Base-by-base conservation (phyloP, 2,888 invertebrate species). In the Endomychus coccineus region DNA sequence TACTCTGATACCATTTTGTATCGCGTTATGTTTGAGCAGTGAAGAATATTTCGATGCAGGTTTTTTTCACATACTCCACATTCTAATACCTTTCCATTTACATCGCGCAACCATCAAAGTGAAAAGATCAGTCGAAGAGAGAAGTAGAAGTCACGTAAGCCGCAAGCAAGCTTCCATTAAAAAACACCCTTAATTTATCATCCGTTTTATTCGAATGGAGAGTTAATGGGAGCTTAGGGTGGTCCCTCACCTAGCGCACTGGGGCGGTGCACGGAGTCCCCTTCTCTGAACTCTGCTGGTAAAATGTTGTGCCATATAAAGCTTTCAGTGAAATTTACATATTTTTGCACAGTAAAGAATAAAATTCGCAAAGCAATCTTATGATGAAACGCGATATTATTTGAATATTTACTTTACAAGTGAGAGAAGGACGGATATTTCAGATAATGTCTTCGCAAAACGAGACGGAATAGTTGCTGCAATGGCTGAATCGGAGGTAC, bases 281-380 rank as follows among this genome's bases (percentile, higher is more conserved):
- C 23, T 16, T 35, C 27, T 28, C 13, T 10, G 15, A 11, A 32
- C 27, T 24, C 33, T 17, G 28, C 33, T 19, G 17, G 14, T 32
- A 35, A 42, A 40, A 36, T 43, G 42, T 43, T 42, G 34, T 52
- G 50, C 48, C 54, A 52, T 45, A 36, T 42, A 51, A 50, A 54
- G 52, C 56, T 51, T 55, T 55, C 56, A 56, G 55, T 51, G 48
- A 44, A 53, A 60, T 64, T 58, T 62, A 55, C 62, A 62, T 64
- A 62, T 62, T 64, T 64, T 62, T 60, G 55, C 61, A 59, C 59
- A 39, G 49, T 51, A 56, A 58, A 60, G 60, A 54, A 56, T 53
- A 54, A 51, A 56, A 59, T 51, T 48, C 54, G 54, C 55, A 50
- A 48, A 57, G 59, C 54, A 59, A 57, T 60, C 58, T 58, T 54